Conservation (phyloP, 1,140 invertebrate genomes). For the Nasonia vitripennis region DNA sequence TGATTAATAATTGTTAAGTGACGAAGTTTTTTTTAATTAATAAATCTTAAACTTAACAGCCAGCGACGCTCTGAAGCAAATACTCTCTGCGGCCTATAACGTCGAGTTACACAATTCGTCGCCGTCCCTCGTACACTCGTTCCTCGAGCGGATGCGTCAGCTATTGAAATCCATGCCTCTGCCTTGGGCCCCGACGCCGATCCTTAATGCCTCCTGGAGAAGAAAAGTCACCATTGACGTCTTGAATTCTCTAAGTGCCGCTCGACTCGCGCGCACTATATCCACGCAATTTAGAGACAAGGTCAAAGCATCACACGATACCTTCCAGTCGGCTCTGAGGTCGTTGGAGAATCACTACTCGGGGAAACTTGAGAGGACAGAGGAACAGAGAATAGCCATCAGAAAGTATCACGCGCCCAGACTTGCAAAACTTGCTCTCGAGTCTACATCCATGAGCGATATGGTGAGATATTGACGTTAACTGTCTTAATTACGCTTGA, state of each 20-base stretch:
- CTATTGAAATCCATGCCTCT: conserved; percentile 79
- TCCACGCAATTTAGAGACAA: conserved; percentile 84
- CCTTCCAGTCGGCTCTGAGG: conserved; percentile 81
- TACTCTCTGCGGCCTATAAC: conserved; percentile 87
- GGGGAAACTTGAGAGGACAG: conserved; percentile 86
- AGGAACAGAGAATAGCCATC: conserved; percentile 85
- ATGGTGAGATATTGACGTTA: conserved; percentile 53
- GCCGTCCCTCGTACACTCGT: conserved; percentile 83
- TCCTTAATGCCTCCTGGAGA: conserved; percentile 84
- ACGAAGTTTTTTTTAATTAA: too few relatives aligned
- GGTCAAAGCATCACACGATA: conserved; percentile 81
- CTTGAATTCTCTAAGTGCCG: conserved; percentile 83
- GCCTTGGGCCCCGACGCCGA: conserved; percentile 81
- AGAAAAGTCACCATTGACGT: conserved; percentile 83
- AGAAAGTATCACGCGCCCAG: conserved; percentile 88
- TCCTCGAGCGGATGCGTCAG: conserved; percentile 87
- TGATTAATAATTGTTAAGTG: background rate
- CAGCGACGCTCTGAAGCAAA: conserved; percentile 87
- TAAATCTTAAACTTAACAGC: conserved; percentile 68
- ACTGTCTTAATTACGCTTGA: background rate
- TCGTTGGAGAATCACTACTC: conserved; percentile 83
- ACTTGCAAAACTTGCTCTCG: conserved; percentile 88
- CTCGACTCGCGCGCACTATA: conserved; percentile 84
- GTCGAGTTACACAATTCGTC: conserved; percentile 89
- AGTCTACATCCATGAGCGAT: conserved; percentile 90